These are phyloP conservation scores for Sciaenops ocellatus DNA, from an alignment of 2,797 vertebrate genomes.

Conservation along the genomic window DNA sequence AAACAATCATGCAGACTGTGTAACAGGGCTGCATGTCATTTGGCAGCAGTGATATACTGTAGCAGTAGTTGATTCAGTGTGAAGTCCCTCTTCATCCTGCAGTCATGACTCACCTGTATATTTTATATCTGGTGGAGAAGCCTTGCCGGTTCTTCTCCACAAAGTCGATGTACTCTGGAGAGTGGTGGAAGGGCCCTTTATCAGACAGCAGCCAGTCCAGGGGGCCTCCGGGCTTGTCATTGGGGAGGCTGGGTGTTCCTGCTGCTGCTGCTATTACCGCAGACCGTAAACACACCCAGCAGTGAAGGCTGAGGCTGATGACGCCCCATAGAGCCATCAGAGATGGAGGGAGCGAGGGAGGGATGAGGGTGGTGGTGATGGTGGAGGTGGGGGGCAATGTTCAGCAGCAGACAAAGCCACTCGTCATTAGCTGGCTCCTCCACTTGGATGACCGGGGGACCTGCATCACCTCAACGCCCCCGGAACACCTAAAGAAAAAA, in stretches of 20 bases:
- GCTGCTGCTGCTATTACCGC: constrained; percentile 75
- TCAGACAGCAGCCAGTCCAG: constrained; percentile 99
- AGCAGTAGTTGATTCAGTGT: constrained; percentile 11
- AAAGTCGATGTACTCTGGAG: constrained; percentile 97
- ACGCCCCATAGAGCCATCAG: constrained; percentile 99
- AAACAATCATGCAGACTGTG: not conserved
- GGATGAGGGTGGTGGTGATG: constrained; percentile 41
- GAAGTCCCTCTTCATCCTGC: constrained; percentile 21
- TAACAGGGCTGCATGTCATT: constrained; percentile 15
- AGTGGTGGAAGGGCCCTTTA: constrained; percentile 98
- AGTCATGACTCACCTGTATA: constrained; percentile 91
- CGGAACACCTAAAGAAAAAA: constrained; percentile 84
- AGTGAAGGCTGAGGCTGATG: constrained; percentile 96
- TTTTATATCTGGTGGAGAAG: constrained; percentile 99
- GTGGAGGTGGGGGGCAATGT: constrained; percentile 58
- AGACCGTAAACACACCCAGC: constrained; percentile 83
- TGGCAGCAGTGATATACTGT: not conserved
- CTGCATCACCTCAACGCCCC: constrained; percentile 93
- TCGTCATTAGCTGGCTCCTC: constrained; percentile 92
- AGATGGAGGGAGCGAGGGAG: constrained; percentile 78
- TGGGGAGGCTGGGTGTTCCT: constrained; percentile 86
- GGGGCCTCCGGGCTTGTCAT: constrained; percentile 94
- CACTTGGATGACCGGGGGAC: constrained; percentile 88
- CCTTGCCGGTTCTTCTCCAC: constrained; percentile 97
- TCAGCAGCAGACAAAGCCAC: constrained; percentile 87